Evolutionary conservation across 2,888 invertebrate species (phyloP).

Genomic region (Euzetes globulus): DNA sequence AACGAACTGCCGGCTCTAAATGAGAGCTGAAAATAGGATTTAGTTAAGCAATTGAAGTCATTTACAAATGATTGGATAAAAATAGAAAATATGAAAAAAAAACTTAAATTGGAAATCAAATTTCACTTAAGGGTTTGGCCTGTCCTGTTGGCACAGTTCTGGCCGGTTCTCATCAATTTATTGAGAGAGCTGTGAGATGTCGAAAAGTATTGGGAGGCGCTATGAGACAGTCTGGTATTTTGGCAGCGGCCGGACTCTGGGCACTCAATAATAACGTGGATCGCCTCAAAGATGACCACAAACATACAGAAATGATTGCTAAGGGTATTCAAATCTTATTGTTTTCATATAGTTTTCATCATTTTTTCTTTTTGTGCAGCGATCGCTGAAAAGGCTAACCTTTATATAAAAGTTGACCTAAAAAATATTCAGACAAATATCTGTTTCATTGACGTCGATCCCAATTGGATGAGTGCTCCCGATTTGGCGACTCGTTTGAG

Average conservation of each 20-base stretch:
- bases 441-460: not conserved
- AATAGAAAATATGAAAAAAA: not conserved
- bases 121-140: slow-evolving; percentile 58
- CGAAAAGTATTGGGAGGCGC: slow-evolving; percentile 88
- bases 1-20: no score
- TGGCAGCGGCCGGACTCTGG: slow-evolving; percentile 81
- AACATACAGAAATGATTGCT: slow-evolving; percentile 32
- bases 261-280: slow-evolving; percentile 67
- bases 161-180: slow-evolving; percentile 65
- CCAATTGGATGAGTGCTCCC: slow-evolving; percentile 4
- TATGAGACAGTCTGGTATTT: slow-evolving; percentile 81
- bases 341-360: not conserved
- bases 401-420: slow-evolving; percentile 1
- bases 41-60: not conserved
- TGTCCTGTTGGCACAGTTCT: slow-evolving; percentile 81
- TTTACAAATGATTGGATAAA: not conserved
- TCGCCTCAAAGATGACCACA: slow-evolving; percentile 50
- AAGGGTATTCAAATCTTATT: not conserved
- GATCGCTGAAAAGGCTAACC: not conserved
- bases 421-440: slow-evolving; percentile 26
- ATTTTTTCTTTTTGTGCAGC: not conserved
- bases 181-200: slow-evolving; percentile 64
- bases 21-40: no score
- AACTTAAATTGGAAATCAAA: not conserved
- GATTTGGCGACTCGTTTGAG: not conserved